A percentile compares a stretch with the other conserved stretches of the same genome.
Evolutionary conservation across 2,113 vertebrate species (phyloP).

Genomic region (Meriones unguiculatus): DNA sequence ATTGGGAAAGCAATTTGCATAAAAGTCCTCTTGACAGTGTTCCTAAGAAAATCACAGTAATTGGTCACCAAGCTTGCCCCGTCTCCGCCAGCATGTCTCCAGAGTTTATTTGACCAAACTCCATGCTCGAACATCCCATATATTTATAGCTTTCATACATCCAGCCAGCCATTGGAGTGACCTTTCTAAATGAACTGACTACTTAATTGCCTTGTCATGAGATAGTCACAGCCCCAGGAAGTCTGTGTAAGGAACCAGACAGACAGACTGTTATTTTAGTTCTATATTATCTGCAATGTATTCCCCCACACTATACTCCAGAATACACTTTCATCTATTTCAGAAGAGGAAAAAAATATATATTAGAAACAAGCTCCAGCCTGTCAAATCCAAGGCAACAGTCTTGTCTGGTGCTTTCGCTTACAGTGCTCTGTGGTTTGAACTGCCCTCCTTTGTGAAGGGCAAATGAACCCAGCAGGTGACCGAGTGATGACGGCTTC

Average conservation of each 20-base stretch:
- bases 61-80: background rate
- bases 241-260: background rate
- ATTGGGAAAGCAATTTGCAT: constrained; percentile 2
- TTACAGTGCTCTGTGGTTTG: constrained; percentile 67
- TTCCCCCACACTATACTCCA: background rate
- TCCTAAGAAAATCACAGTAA: constrained; percentile 6
- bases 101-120: constrained; percentile 3
- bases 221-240: constrained; percentile 4
- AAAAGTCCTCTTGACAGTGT: background rate
- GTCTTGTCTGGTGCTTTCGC: constrained; percentile 52
- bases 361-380: constrained; percentile 72
- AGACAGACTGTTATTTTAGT: constrained; percentile 35
- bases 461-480: constrained; percentile 77
- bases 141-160: constrained; percentile 36
- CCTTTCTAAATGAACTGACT: constrained; percentile 52
- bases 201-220: constrained; percentile 41
- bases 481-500: constrained; percentile 73
- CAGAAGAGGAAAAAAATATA: constrained; percentile 28
- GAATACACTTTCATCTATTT: constrained; percentile 62
- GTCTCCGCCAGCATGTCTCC: background rate
- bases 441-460: constrained; percentile 73
- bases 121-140: background rate
- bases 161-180: background rate
- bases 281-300: constrained; percentile 47
- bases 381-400: constrained; percentile 72